Evolutionary conservation across 2,888 invertebrate species (phyloP), one percentile per base, ranked within the genome.

Genomic region (Euproctis similis): DNA sequence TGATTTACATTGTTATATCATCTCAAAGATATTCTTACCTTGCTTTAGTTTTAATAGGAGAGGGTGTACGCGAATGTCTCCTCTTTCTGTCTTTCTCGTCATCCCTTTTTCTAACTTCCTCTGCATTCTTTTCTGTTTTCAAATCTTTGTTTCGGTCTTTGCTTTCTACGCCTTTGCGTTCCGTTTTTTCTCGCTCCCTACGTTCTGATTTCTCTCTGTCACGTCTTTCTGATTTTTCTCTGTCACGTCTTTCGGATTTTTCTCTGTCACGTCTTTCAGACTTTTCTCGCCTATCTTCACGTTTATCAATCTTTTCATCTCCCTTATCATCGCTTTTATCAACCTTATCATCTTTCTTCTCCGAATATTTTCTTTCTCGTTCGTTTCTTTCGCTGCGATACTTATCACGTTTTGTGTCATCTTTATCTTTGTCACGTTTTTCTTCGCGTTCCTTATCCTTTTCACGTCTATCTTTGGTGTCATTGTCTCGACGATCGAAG

Each of bases 31-130:
- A 24, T 14, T 14, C 31, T 31, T 26, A 40, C 61, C 63, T 56
- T 3, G 51, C 41, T 17, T 46, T 62, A 1, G 53, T 41, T 21
- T 50, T 64, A 21, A 59, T 51, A 5, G 52, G 43, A 1, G 78
- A 72, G 2, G 68, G 67, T 1, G 78, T 71, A 16, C 63, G 64
- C 9, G 68, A 70, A 21, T 58, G 60, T 26, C 62, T 56, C 44
- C 39, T 57, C 39, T 44, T 62, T 28, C 46, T 54, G 11, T 53
- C 21, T 14, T 46, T 46, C 30, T 53, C 46, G 13, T 53, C 52
- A 6, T 33, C 29, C 13, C 33, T 46, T 34, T 36, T 26, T 34
- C 30, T 34, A 10, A 34, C 31, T 24, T 53, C 36, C 8, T 50
- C 48, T 7, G 43, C 42, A 13, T 30, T 31, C 28, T 29, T 37